These are phyloP conservation scores for Marasmarcha lunaedactyla DNA, from an alignment of 2,888 invertebrate species.

Conservation along the genomic window DNA sequence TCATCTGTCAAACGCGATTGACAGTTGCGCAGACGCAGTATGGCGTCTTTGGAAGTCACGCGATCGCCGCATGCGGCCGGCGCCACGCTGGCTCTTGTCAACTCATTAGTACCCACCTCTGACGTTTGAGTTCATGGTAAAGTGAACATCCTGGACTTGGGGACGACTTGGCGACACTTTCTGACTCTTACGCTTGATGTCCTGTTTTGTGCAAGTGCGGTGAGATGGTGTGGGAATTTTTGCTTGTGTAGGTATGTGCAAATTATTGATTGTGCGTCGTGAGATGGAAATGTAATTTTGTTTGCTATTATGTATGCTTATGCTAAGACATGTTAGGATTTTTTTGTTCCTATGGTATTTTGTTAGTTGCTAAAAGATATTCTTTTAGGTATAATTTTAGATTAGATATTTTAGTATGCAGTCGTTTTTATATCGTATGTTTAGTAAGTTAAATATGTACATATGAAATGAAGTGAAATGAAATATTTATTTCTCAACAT, in stretches of 20 bases:
- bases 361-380: too few species aligned
- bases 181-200: slow-evolving; percentile 27
- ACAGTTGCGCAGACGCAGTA: slow-evolving; percentile 41
- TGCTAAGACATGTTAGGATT: too few species aligned
- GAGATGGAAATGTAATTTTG: too few species aligned
- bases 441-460: too few species aligned
- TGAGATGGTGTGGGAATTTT: slow-evolving; percentile 16
- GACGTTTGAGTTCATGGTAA: slow-evolving; percentile 43
- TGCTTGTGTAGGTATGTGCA: slow-evolving; percentile 5
- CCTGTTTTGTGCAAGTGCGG: slow-evolving; percentile 21
- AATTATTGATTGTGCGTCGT: too few species aligned
- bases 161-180: slow-evolving; percentile 29
- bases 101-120: slow-evolving; percentile 24
- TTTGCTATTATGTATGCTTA: too few species aligned
- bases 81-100: slow-evolving; percentile 19
- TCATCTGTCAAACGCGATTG: slow-evolving; percentile 46
- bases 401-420: too few species aligned
- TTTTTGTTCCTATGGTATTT: too few species aligned
- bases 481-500: too few species aligned
- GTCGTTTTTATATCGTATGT: too few species aligned
- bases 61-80: slow-evolving; percentile 27
- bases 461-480: too few species aligned
- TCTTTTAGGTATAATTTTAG: too few species aligned
- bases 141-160: slow-evolving; percentile 51
- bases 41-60: slow-evolving; percentile 39